phyloP scores from a whole-genome alignment of 2,113 vertebrate genomes.

The Lasiurus cinereus region DNA sequence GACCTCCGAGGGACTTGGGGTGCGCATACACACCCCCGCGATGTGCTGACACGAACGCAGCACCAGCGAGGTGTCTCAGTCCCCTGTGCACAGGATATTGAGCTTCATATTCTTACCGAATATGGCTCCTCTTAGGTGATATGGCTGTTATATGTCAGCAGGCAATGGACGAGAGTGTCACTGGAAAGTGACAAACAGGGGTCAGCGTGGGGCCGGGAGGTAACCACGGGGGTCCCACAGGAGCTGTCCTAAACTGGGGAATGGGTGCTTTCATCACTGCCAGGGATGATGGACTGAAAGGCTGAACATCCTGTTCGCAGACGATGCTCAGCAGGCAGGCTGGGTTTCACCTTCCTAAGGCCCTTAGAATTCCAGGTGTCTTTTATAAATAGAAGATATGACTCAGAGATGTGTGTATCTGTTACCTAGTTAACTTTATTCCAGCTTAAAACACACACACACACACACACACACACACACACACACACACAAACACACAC shows the following conservation, averaged over 20 bases:
- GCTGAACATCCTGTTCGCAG: background rate
- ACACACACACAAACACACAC: no score
- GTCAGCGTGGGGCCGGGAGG: background rate
- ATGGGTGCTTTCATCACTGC: constrained; percentile 48
- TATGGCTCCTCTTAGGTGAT: constrained; percentile 47
- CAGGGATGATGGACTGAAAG: constrained; percentile 35
- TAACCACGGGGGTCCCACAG: constrained; percentile 37
- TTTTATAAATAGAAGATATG: background rate
- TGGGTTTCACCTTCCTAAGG: background rate
- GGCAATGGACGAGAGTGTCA: constrained; percentile 49
- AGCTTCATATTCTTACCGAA: constrained; percentile 68
- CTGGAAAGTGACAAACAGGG: constrained; percentile 63
- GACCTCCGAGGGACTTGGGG: constrained; percentile 61
- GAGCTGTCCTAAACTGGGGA: constrained; percentile 12
- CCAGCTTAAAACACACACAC: background rate
- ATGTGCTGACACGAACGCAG: constrained; percentile 59
- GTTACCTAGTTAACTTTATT: background rate
- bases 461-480: no score
- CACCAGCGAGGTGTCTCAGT: constrained; percentile 52
- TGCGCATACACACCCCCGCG: constrained; percentile 12
- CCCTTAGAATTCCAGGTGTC: background rate
- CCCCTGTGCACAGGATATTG: constrained; percentile 52
- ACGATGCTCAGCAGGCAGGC: background rate
- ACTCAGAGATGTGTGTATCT: background rate
- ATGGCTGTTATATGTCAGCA: constrained; percentile 63